Evolutionary conservation across 1,140 invertebrate species (phyloP).

Genomic region (Cephus cinctus): DNA sequence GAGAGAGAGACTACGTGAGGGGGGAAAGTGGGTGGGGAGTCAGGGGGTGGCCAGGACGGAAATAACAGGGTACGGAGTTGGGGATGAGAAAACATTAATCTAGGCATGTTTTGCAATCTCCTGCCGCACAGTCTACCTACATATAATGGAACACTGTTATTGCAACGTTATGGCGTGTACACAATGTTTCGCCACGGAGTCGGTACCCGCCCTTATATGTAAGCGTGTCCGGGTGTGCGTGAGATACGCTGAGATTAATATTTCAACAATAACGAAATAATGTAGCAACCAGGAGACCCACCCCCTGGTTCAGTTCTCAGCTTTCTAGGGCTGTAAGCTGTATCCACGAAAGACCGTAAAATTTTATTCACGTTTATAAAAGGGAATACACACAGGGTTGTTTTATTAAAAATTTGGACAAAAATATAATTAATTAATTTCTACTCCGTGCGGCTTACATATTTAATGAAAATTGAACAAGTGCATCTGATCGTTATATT

Average conservation of each 20-base stretch:
- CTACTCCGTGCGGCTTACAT: no score
- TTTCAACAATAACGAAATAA: constrained; percentile 44
- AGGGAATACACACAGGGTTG: no score
- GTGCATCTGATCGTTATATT: no score
- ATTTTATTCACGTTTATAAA: no score
- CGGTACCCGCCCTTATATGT: constrained; percentile 24
- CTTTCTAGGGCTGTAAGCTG: no score
- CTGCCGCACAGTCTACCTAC: constrained; percentile 38
- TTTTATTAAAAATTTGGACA: no score
- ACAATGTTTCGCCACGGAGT: constrained; percentile 40
- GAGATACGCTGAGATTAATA: constrained; percentile 46
- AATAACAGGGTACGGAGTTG: constrained; percentile 6
- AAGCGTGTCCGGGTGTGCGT: constrained; percentile 23
- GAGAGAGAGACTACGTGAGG: constrained; percentile 25
- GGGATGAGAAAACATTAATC: constrained; percentile 57
- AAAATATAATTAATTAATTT: no score
- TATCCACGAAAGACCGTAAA: no score
- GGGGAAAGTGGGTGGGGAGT: constrained; percentile 20
- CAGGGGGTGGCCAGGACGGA: constrained; percentile 22
- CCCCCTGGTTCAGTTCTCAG: no score
- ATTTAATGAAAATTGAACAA: no score
- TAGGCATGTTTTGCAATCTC: constrained; percentile 56
- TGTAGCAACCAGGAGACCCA: no score
- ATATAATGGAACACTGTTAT: constrained; percentile 54
- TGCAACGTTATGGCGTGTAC: constrained; percentile 48